Base-by-base conservation (phyloP, 2,113 vertebrate species). In the Phaethornis superciliosus region DNA sequence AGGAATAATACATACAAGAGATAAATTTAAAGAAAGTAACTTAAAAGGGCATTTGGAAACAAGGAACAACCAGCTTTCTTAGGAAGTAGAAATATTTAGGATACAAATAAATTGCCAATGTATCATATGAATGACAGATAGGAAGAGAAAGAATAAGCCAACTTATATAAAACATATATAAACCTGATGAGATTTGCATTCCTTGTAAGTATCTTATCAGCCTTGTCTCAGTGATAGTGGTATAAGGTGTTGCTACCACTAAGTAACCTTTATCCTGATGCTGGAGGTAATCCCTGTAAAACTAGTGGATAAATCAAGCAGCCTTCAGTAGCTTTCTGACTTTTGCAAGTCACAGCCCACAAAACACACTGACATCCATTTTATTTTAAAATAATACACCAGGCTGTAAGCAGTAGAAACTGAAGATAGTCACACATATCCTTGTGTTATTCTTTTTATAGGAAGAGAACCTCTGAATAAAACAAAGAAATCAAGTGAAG, bases 21-120 rank as follows among this genome's bases (percentile, higher is more conserved):
- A 79, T 1, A 44, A 3, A 44, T 40, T n/a, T 12, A 9, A 35
- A 27, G 47, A 37, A 28, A 10, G 3, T 5, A 19, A 32, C 5
- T 0, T 10, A 23, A 23, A 44, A 1, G 0, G 68, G 19, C 42
- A 12, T 44, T 60, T 15, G 5, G 3, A 16, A 19, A 14, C 76
- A 68, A n/a, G 5, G 4, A 56, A 1, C 7, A 82, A 80, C 1
- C 12, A 65, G 17, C 7, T 27, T 72, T 18, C 4, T 9, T 3
- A 67, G 4, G 37, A 37, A 51, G 24, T 6, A 49, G 51, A 90
- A 79, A 0, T 40, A 72, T 30, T 17, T 59, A 12, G 2, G 1
- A 47, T 40, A 88, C 16, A 3, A 64, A 75, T 65, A 59, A 28
- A 21, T 9, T 63, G 6, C 19, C 9, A n/a, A 2, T 8, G 2